Conservation (phyloP, 2,113 vertebrate genomes). For the Ammodytes marinus region DNA sequence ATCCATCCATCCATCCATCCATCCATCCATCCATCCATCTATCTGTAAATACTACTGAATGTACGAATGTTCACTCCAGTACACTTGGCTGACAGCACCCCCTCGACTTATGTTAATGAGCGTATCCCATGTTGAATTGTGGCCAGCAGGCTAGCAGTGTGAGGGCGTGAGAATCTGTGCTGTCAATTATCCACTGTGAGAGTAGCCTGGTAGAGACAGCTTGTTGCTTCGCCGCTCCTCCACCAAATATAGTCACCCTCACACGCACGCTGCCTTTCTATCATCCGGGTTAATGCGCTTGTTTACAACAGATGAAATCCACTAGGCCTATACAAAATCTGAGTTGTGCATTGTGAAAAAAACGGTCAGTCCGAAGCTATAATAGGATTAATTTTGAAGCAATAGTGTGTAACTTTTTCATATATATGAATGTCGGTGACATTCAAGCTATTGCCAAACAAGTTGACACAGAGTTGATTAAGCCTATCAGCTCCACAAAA, state of each 20-base stretch:
- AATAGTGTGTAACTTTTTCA: too few species aligned
- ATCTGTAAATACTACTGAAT: background rate
- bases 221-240: conserved; percentile 53
- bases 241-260: conserved; percentile 62
- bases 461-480: too few species aligned
- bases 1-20: too few species aligned
- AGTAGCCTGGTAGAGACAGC: conserved; percentile 68
- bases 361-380: background rate
- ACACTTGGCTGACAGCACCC: conserved; percentile 56
- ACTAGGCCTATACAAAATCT: conserved; percentile 6
- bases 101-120: conserved; percentile 75
- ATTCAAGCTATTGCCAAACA: too few species aligned
- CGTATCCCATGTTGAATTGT: conserved; percentile 59
- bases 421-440: too few species aligned
- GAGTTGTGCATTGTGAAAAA: background rate
- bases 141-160: conserved; percentile 67
- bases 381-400: too few species aligned
- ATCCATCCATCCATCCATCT: background rate
- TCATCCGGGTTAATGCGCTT: conserved; percentile 35
- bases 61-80: conserved; percentile 5
- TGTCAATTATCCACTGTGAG: conserved; percentile 74
- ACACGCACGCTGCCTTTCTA: conserved; percentile 43
- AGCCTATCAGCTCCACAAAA: too few species aligned
- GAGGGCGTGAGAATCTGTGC: conserved; percentile 71
- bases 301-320: conserved; percentile 45